Evolutionary conservation across 2,113 vertebrate species (phyloP).

Genomic region (Coreoperca whiteheadi): DNA sequence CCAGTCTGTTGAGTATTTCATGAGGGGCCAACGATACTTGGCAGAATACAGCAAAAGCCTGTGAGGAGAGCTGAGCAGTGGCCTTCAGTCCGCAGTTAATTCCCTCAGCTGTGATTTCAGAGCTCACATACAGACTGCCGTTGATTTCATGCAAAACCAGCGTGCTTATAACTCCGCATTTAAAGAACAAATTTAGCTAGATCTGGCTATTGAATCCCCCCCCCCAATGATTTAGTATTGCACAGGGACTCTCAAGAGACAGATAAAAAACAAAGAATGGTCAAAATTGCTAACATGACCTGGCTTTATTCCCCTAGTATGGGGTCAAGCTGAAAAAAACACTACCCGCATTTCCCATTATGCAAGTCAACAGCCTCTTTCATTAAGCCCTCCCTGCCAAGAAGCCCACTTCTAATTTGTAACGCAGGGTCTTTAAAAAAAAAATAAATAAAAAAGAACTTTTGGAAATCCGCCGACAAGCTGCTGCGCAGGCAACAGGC

Average conservation of each 20-base stretch:
- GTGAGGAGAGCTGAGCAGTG: slow-evolving; percentile 33
- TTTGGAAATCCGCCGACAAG: not conserved
- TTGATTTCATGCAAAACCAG: slow-evolving; percentile 34
- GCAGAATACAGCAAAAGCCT: slow-evolving; percentile 48
- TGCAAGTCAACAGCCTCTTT: not conserved
- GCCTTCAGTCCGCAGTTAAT: slow-evolving; percentile 33
- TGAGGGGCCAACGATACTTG: slow-evolving; percentile 63
- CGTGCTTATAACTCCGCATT: not conserved
- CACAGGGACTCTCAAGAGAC: not conserved
- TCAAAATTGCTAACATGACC: not conserved
- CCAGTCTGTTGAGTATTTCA: slow-evolving; percentile 73
- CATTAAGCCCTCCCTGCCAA: not conserved
- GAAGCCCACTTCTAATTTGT: not conserved
- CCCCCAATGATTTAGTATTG: not conserved
- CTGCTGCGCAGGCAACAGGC: not conserved
- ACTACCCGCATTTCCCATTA: no score
- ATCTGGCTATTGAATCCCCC: not conserved
- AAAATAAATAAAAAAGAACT: no score
- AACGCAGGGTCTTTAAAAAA: not conserved
- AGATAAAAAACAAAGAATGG: not conserved
- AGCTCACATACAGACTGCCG: slow-evolving; percentile 14
- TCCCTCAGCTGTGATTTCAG: slow-evolving; percentile 53
- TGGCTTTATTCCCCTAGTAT: not conserved
- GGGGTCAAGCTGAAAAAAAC: not conserved
- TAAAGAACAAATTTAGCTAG: not conserved